Evolutionary conservation across 2,797 vertebrate species (phyloP), one percentile per base, ranked within the genome.

Genomic region (Enoplosus armatus): DNA sequence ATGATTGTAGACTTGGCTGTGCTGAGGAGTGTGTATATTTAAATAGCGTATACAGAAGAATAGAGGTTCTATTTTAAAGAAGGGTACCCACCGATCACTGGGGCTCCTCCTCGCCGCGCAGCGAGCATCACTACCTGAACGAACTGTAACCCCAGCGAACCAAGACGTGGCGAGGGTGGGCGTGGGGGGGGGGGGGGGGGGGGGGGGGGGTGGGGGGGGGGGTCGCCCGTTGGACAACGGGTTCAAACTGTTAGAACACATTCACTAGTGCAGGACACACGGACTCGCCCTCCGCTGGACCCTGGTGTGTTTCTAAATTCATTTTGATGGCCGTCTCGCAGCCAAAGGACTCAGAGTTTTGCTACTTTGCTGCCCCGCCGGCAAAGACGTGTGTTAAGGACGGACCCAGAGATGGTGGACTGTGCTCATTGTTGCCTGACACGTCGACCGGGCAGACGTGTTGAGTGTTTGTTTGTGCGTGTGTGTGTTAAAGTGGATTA

Each of bases 1-100:
- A 94, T 94, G 95, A 95, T 95, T 95, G 95, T 96, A 95, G 91
- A 94, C 93, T 93, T 94, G 93, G 94, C 93, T 89, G 91, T 93
- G 94, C 93, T 92, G 89, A 95, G 92, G 85, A 90, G 91, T 91
- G 90, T 94, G 93, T 94, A 93, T 92, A 95, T 95, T 94, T 94
- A 94, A 93, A 92, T 91, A 94, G 89, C 87, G 41, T 85, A 91
- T 90, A 92, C 88, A 91, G 87, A 90, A 86, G 83, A 92, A 77
- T 87, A 93, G 89, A 89, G 80, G 85, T 88, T 90, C 79, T 95
- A 91, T 94, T 93, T 94, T 94, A 92, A 92, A 90, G 82, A 88
- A 47, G 54, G 84, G 86, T 82, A 89, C 84, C 82, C 66, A 55
- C 64, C 10, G 11, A 65, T 74, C 69, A 41, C 74, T 12, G 75